Percentiles rank a stretch among this genome's conserved stretches.
phyloP scores from a whole-genome alignment of 2,888 invertebrate species.

The Tolmerus cingulatus region DNA sequence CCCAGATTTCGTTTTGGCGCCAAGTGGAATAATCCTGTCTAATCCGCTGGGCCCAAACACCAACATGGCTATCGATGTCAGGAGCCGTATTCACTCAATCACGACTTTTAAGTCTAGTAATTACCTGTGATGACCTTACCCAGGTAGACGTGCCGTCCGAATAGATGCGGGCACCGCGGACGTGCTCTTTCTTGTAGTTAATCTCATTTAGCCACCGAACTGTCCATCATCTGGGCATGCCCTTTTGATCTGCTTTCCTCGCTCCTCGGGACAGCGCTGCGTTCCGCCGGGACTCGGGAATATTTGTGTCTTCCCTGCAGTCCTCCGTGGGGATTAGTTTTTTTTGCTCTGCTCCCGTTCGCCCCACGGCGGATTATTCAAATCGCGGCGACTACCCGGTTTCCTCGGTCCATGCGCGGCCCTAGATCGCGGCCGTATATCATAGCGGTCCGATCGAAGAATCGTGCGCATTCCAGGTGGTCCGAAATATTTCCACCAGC shows the following conservation, averaged over 20 bases:
- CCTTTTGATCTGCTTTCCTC: conserved; percentile 34
- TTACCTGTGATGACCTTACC: conserved; percentile 1
- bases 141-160: conserved; percentile 23
- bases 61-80: conserved; percentile 35
- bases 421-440: conserved; percentile 32
- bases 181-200: conserved; percentile 28
- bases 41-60: conserved; percentile 16
- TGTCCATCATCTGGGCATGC: conserved; percentile 31
- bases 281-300: neutral
- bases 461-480: conserved; percentile 46
- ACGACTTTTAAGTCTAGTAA: conserved; percentile 31
- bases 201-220: conserved; percentile 40
- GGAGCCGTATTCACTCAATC: conserved; percentile 29
- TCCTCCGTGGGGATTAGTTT: neutral
- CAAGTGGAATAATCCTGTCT: conserved; percentile 42
- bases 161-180: conserved; percentile 22
- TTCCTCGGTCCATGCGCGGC: neutral
- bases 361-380: conserved; percentile 22
- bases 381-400: conserved; percentile 14
- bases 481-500: conserved; percentile 45
- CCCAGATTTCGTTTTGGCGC: conserved; percentile 31
- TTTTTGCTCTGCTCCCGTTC: conserved; percentile 24
- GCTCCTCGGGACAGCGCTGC: neutral
- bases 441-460: conserved; percentile 42
- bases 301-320: neutral